Evolutionary conservation across 1,140 invertebrate genomes (phyloP).

Genomic region (Nilaparvata lugens): DNA sequence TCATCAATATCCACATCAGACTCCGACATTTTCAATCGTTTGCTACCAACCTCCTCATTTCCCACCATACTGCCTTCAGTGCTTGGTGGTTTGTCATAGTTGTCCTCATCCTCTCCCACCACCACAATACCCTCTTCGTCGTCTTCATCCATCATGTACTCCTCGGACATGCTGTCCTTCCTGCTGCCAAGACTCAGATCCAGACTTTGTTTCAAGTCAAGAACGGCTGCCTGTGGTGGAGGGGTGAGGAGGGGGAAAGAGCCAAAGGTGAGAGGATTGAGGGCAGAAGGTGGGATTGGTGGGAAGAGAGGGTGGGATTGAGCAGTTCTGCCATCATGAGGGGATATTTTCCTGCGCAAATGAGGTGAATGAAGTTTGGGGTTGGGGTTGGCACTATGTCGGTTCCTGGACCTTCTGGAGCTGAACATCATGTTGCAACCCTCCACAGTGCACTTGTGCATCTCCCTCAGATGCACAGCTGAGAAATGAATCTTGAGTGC

Average conservation of each 20-base stretch:
- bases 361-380: conserved; percentile 96
- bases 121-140: conserved; percentile 52
- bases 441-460: conserved; percentile 98
- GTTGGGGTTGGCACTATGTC: conserved; percentile 97
- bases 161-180: conserved; percentile 29
- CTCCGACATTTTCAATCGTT: conserved; percentile 46
- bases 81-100: conserved; percentile 47
- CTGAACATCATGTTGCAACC: conserved; percentile 99
- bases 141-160: conserved; percentile 41
- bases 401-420: conserved; percentile 86
- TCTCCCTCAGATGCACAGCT: conserved; percentile 95
- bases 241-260: conserved; percentile 63
- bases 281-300: conserved; percentile 52
- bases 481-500: conserved; percentile 99
- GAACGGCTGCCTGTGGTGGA: conserved; percentile 48
- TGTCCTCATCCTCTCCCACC: conserved; percentile 50
- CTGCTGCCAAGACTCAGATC: conserved; percentile 39
- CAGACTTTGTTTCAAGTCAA: conserved; percentile 59
- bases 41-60: conserved; percentile 57
- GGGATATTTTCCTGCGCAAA: conserved; percentile 80
- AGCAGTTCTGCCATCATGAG: conserved; percentile 81
- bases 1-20: conserved; percentile 51
- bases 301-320: conserved; percentile 72
- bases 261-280: conserved; percentile 60
- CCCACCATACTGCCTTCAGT: conserved; percentile 35